Evolutionary conservation across 1,140 invertebrate species (phyloP).

Genomic region (Drosophila athabasca): DNA sequence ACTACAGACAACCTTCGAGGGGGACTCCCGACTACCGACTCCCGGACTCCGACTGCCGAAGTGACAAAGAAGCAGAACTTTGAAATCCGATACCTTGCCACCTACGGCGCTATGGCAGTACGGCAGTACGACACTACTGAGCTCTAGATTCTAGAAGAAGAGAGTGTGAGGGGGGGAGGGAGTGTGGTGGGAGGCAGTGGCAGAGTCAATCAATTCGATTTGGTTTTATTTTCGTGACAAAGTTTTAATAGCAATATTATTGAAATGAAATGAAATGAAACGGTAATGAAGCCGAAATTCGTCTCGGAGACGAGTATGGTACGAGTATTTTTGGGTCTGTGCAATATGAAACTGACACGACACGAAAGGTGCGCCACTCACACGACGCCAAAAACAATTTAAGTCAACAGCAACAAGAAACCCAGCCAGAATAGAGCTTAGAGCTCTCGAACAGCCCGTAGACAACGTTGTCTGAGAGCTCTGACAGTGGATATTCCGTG

Average conservation of each 20-base stretch:
- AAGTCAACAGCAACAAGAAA: conserved; percentile 19
- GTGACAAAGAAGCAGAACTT: conserved; percentile 60
- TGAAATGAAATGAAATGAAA: conserved; percentile 77
- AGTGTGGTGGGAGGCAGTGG: background rate
- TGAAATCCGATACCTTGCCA: conserved; percentile 57
- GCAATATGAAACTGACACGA: conserved; percentile 52
- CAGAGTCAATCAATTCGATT: conserved; percentile 37
- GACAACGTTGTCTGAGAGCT: conserved; percentile 15
- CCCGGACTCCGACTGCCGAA: conserved; percentile 29
- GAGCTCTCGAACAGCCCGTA: conserved; percentile 5
- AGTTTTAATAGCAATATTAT: conserved; percentile 83
- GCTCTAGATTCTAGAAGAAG: no score
- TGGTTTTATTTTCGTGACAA: conserved; percentile 80
- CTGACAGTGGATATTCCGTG: conserved; percentile 29
- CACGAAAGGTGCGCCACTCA: conserved; percentile 49
- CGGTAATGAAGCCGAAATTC: conserved; percentile 75
- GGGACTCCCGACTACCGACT: background rate
- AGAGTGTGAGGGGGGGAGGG: no score
- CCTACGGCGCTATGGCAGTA: conserved; percentile 14
- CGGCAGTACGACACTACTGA: background rate
- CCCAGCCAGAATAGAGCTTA: background rate
- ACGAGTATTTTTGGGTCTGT: conserved; percentile 8
- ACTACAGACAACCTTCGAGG: conserved; percentile 16
- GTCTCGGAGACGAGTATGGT: conserved; percentile 48
- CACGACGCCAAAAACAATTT: conserved; percentile 57